Percentiles rank a stretch among this genome's conserved stretches.
These are phyloP conservation scores for Ganaspis sp. DNA, from an alignment of 1,140 invertebrate genomes.

Conservation along the genomic window DNA sequence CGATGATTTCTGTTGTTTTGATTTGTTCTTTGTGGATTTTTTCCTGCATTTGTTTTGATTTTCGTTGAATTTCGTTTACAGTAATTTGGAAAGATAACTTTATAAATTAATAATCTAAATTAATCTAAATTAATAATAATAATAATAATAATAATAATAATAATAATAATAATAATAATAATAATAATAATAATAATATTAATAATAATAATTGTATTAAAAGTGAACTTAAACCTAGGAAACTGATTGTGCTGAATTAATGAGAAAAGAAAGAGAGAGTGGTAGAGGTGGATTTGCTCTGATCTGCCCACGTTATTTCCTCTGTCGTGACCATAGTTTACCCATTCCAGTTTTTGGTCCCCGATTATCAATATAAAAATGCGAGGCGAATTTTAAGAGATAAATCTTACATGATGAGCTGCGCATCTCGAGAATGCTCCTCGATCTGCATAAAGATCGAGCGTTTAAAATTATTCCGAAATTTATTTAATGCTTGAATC, in stretches of 20 bases:
- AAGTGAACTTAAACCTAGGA: background rate
- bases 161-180: too few relatives aligned
- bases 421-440: constrained; percentile 57
- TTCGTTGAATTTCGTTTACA: too few relatives aligned
- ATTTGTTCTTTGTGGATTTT: too few relatives aligned
- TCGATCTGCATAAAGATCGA: constrained; percentile 66
- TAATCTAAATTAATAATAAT: too few relatives aligned
- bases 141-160: too few relatives aligned
- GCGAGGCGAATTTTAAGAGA: constrained; percentile 62
- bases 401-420: constrained; percentile 59
- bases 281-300: constrained; percentile 47
- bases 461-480: constrained; percentile 61
- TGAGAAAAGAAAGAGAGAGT: constrained; percentile 40
- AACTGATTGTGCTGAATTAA: constrained; percentile 28
- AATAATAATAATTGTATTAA: background rate
- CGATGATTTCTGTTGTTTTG: too few relatives aligned
- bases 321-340: constrained; percentile 51
- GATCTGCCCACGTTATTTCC: constrained; percentile 55
- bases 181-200: too few relatives aligned
- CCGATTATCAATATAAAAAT: constrained; percentile 70
- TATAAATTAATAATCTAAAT: too few relatives aligned
- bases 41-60: too few relatives aligned
- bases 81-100: too few relatives aligned
- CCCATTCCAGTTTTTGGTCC: constrained; percentile 59
- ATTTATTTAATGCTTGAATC: constrained; percentile 2